Percentiles rank a stretch among this genome's conserved stretches.
Conservation (phyloP, 2,888 invertebrate species). For the Teinopalpus imperialis region DNA sequence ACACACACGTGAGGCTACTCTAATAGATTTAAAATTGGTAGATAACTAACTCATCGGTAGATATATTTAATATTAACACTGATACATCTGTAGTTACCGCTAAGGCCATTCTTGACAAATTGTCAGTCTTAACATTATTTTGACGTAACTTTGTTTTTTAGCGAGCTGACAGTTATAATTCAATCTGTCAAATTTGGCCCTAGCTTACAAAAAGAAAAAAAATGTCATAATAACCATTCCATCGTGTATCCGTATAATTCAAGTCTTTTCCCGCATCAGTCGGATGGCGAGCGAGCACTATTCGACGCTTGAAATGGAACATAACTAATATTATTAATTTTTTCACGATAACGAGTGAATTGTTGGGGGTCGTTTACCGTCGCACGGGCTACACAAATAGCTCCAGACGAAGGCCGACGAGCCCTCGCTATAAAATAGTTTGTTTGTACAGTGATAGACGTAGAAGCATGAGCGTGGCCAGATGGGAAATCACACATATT, state of each 20-base stretch:
- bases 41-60: slow-evolving; percentile 10
- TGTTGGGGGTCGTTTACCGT: neutral
- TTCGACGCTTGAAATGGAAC: slow-evolving; percentile 9
- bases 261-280: slow-evolving; percentile 5
- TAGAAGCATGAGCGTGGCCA: neutral
- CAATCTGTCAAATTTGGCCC: slow-evolving; percentile 2
- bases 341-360: slow-evolving; percentile 2
- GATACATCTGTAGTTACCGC: no score
- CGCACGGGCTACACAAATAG: neutral
- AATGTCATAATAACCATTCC: neutral
- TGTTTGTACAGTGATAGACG: slow-evolving; percentile 6
- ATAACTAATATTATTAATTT: neutral
- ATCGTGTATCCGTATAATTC: neutral
- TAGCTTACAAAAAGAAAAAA: neutral
- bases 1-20: slow-evolving; percentile 8
- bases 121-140: no score
- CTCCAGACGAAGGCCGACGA: neutral
- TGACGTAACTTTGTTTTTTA: no score
- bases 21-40: slow-evolving; percentile 7
- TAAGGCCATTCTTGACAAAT: slow-evolving; percentile 6
- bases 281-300: neutral
- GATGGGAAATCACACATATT: neutral
- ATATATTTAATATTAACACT: slow-evolving; percentile 5
- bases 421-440: slow-evolving; percentile 1
- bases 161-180: no score